phyloP scores from a whole-genome alignment of 2,888 invertebrate genomes.

The Abrostola tripartita region DNA sequence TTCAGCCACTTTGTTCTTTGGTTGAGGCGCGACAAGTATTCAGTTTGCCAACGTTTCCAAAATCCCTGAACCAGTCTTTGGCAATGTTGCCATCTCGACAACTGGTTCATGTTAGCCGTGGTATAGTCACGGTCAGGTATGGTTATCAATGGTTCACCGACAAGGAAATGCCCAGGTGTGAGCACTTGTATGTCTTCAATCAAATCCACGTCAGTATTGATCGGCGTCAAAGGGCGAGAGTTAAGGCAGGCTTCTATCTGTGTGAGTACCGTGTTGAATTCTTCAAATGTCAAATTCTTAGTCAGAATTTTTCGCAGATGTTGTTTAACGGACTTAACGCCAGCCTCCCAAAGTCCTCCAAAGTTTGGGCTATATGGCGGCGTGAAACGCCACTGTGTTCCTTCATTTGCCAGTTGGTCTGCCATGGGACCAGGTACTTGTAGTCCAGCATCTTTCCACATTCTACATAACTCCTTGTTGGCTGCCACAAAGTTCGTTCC shows the following conservation, averaged over 20 bases:
- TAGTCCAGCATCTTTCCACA: conserved; percentile 3
- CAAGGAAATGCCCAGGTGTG: conserved; percentile 50
- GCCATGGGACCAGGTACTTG: conserved; percentile 1
- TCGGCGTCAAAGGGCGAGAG: conserved; percentile 16
- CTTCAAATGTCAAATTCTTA: conserved; percentile 20
- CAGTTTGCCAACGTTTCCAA: conserved; percentile 48
- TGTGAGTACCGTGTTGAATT: conserved; percentile 15
- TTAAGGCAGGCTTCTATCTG: conserved; percentile 18
- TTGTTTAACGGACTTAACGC: conserved; percentile 46
- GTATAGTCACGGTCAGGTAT: conserved; percentile 9
- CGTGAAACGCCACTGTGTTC: conserved; percentile 53
- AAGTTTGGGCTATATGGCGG: conserved; percentile 47
- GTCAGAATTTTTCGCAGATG: conserved; percentile 27
- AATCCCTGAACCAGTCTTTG: conserved; percentile 42
- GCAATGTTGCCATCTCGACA: conserved; percentile 44
- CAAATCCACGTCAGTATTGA: conserved; percentile 12
- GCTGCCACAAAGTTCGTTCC: conserved; percentile 52
- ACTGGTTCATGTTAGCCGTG: conserved; percentile 15
- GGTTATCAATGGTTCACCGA: conserved; percentile 37
- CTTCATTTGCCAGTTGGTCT: conserved; percentile 17
- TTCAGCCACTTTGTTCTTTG: conserved; percentile 44
- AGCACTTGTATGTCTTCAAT: conserved; percentile 25
- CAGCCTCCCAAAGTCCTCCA: conserved; percentile 53
- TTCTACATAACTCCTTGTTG: conserved; percentile 21
- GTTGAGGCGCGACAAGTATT: conserved; percentile 47